Base-by-base conservation (phyloP, 64 coral and sea anemone genomes). In the Cladopsammia gracilis region DNA sequence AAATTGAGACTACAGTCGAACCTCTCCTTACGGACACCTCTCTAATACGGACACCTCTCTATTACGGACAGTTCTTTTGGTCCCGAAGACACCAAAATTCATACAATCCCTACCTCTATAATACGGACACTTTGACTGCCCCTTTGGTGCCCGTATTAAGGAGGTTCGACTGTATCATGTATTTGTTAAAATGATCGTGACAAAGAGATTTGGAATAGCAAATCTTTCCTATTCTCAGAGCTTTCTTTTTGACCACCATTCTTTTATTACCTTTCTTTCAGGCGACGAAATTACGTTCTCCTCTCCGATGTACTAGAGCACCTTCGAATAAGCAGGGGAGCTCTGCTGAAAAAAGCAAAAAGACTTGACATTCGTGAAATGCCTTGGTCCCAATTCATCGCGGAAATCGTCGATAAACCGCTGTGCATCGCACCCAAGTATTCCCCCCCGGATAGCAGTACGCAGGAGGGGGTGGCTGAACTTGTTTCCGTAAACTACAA, bases 231-330 rank as follows among this genome's bases (percentile, higher is more conserved):
- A 12, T 54, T 54, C 34, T 7, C 68, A 14, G 57, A 1, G 6
- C 67, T 23, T 50, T 87, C 44, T 52, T 79, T 0, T 85, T 19
- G 34, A 34, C 34, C 34, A 46, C 14, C 0, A n/a, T 56, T 72
- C 43, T 57, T 34, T 11, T 16, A 0, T 46, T 48, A 65, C 1
- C 19, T 13, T 22, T 44, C 49, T 79, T 67, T n/a, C 11, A 95
- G 81, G 67, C 91, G 98, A 25, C 82, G 92, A 70, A 99, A 99
- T 68, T 99, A 99, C 58, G 50, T 99, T 60, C 85, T 99, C 5
- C 48, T 99, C 4, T 92, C 96, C 49, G 98, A 99, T 19, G 43
- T 99, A 11, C 60, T 94, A 9, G 94, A 99, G 26, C 90, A 89
- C n/a, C 77, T 95, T 1, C 54, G 66, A 43, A 89, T 93, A 62